Evolutionary conservation across 2,888 invertebrate species (phyloP).

Genomic region (Lamellibrachia satsuma): DNA sequence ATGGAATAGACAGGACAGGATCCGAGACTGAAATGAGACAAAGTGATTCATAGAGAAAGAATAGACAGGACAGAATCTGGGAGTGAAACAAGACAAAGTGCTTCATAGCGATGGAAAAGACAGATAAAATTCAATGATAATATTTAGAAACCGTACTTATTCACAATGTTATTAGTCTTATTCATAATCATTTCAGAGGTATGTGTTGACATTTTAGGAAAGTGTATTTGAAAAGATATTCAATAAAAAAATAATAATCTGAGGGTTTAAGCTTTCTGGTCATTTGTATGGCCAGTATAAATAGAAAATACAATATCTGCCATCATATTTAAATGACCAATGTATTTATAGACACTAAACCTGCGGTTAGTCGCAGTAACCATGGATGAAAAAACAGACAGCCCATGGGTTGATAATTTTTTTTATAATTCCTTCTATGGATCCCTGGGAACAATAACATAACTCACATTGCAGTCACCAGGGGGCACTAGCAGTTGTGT

Average conservation of each 20-base stretch:
- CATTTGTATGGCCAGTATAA: too few relatives aligned
- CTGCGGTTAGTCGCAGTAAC: too few relatives aligned
- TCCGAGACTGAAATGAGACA: slow-evolving; percentile 75
- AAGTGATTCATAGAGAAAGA: neutral
- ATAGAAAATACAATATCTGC: too few relatives aligned
- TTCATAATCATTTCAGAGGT: neutral
- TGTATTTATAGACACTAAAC: too few relatives aligned
- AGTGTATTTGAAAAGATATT: neutral
- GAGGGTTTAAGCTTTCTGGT: too few relatives aligned
- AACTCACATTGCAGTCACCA: slow-evolving; percentile 74
- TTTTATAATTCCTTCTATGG: neutral
- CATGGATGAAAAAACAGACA: too few relatives aligned
- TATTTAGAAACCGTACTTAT: neutral
- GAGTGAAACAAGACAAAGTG: slow-evolving; percentile 71
- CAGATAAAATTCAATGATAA: too few relatives aligned
- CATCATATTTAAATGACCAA: too few relatives aligned
- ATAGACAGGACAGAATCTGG: slow-evolving; percentile 83
- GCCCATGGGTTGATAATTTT: too few relatives aligned
- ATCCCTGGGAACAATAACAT: neutral
- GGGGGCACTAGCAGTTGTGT: slow-evolving; percentile 94
- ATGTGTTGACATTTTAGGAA: neutral
- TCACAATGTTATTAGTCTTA: neutral
- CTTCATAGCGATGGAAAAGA: neutral
- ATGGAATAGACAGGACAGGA: slow-evolving; percentile 78
- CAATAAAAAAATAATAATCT: neutral